Conservation (phyloP, 2,888 invertebrate species). For the Erebia palarica region DNA sequence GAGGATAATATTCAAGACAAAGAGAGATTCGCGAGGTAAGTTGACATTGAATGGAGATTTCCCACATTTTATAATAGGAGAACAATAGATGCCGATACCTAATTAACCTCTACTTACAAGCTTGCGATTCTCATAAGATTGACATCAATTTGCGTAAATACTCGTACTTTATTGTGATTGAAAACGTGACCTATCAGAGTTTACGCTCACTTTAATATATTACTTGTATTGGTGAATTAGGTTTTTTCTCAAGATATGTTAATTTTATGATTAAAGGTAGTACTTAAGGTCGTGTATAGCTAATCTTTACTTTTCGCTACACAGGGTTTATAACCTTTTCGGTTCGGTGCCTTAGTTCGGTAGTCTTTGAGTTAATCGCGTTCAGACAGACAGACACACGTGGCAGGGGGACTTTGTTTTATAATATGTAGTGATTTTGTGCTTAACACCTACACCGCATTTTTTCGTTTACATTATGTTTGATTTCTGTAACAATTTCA, state of each 20-base stretch:
- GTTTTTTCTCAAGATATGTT: constrained; percentile 43
- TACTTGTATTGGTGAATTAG: constrained; percentile 46
- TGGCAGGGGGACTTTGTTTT: no score
- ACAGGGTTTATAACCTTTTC: no score
- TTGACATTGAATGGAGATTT: constrained; percentile 14
- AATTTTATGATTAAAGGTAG: constrained; percentile 39
- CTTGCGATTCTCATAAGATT: constrained; percentile 54
- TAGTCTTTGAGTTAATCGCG: no score
- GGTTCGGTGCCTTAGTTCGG: no score
- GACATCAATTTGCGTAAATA: constrained; percentile 49
- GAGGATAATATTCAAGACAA: constrained; percentile 98
- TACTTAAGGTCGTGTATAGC: not conserved
- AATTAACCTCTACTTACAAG: constrained; percentile 8
- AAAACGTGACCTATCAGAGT: constrained; percentile 80
- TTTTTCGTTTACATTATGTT: no score
- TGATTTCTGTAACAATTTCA: no score
- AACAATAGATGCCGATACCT: constrained; percentile 15
- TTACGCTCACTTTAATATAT: constrained; percentile 54
- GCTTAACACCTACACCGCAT: no score
- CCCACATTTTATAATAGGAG: constrained; percentile 7
- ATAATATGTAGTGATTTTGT: no score
- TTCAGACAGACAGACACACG: no score
- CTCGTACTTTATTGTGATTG: constrained; percentile 64
- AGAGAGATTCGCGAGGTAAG: constrained; percentile 95
- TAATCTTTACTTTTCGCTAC: no score